Percentiles rank a stretch among this genome's conserved stretches.
Evolutionary conservation across 1,140 invertebrate species (phyloP).

Genomic region (Conus ventricosus): DNA sequence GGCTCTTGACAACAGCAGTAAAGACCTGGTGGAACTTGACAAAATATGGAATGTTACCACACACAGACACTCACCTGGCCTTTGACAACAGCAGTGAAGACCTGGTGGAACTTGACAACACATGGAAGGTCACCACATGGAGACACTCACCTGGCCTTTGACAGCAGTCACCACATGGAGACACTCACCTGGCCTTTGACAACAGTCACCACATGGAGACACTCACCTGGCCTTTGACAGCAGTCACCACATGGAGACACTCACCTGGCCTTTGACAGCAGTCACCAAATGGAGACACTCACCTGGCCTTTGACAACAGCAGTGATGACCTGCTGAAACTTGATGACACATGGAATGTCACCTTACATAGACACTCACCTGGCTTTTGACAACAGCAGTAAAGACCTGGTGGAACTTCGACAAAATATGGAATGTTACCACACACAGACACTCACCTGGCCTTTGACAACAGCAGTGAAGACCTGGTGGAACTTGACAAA

Average conservation of each 20-base stretch:
- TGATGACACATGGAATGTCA: not conserved
- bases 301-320: too few species aligned
- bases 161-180: too few species aligned
- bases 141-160: slow-evolving; percentile 73
- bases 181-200: too few species aligned
- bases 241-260: slow-evolving; percentile 49
- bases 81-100: slow-evolving; percentile 76
- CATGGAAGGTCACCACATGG: too few species aligned
- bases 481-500: slow-evolving; percentile 75
- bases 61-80: too few species aligned
- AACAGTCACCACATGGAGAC: too few species aligned
- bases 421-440: too few species aligned
- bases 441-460: too few species aligned
- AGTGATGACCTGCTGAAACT: not conserved
- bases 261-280: slow-evolving; percentile 72
- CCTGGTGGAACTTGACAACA: slow-evolving; percentile 74
- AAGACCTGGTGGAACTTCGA: slow-evolving; percentile 76
- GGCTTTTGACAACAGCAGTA: slow-evolving; percentile 73
- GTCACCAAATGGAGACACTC: slow-evolving; percentile 46
- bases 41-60: too few species aligned
- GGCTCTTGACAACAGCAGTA: slow-evolving; percentile 73
- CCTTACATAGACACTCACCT: slow-evolving; percentile 18
- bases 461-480: slow-evolving; percentile 75
- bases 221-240: slow-evolving; percentile 71
- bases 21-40: slow-evolving; percentile 76